These are phyloP conservation scores for Capitulum mitella DNA, from an alignment of 2,888 invertebrate species.

Conservation along the genomic window DNA sequence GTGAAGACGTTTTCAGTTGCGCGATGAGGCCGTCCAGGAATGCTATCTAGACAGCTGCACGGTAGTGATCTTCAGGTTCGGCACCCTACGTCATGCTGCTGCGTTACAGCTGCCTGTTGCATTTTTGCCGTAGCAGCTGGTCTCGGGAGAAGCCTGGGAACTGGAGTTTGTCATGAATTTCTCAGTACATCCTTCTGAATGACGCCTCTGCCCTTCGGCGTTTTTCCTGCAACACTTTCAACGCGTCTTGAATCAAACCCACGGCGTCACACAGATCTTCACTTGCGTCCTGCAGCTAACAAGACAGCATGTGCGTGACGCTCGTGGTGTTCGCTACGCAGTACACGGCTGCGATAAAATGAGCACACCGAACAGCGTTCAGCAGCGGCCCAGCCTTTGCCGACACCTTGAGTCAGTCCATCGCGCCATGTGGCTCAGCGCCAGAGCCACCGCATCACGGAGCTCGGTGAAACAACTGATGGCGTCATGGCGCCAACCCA, in stretches of 20 bases:
- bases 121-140: not conserved
- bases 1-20: not conserved
- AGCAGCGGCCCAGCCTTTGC: not conserved
- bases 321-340: not conserved
- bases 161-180: not conserved
- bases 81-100: not conserved
- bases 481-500: not conserved
- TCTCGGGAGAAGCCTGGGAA: not conserved
- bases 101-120: not conserved
- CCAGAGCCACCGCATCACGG: not conserved
- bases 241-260: not conserved
- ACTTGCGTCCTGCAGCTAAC: not conserved
- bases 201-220: not conserved
- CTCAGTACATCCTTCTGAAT: not conserved
- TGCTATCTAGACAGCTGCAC: not conserved
- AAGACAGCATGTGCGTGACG: not conserved
- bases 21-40: not conserved
- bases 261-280: not conserved
- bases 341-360: not conserved
- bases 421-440: not conserved
- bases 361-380: not conserved
- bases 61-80: not conserved
- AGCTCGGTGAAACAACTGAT: not conserved
- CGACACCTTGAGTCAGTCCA: not conserved
- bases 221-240: not conserved